phyloP scores from a whole-genome alignment of 2,888 invertebrate genomes.

The Autographa pulchrina region DNA sequence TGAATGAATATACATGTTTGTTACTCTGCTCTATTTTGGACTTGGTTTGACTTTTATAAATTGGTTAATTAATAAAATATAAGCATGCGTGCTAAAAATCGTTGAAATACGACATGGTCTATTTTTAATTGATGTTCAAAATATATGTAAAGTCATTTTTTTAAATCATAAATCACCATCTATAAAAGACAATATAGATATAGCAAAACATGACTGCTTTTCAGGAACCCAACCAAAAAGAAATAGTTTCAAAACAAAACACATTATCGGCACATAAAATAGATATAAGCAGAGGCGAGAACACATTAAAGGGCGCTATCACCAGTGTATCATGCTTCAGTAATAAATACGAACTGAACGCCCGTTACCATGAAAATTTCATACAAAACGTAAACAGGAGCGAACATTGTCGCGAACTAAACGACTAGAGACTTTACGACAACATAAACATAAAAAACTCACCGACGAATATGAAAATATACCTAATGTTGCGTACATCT shows the following conservation, averaged over 20 bases:
- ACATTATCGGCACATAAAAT: constrained; percentile 39
- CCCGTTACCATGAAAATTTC: constrained; percentile 80
- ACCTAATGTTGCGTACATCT: constrained; percentile 80
- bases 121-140: no score
- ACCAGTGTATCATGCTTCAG: constrained; percentile 65
- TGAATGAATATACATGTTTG: no score
- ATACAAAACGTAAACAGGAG: constrained; percentile 79
- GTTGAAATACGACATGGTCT: no score
- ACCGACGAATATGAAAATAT: constrained; percentile 85
- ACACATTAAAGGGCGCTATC: constrained; percentile 62
- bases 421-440: constrained; percentile 83
- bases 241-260: constrained; percentile 12
- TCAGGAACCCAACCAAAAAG: neutral
- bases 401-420: constrained; percentile 83
- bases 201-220: no score
- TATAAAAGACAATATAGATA: no score
- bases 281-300: constrained; percentile 51
- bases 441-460: constrained; percentile 87
- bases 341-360: constrained; percentile 70
- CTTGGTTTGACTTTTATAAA: no score
- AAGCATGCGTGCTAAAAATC: no score
- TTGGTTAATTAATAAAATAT: no score
- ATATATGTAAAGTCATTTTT: no score
- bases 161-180: no score
- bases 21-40: no score